A percentile compares a stretch with the other conserved stretches of the same genome.
phyloP scores from a whole-genome alignment of 2,113 vertebrate species.

The Rhadina sibilatrix region DNA sequence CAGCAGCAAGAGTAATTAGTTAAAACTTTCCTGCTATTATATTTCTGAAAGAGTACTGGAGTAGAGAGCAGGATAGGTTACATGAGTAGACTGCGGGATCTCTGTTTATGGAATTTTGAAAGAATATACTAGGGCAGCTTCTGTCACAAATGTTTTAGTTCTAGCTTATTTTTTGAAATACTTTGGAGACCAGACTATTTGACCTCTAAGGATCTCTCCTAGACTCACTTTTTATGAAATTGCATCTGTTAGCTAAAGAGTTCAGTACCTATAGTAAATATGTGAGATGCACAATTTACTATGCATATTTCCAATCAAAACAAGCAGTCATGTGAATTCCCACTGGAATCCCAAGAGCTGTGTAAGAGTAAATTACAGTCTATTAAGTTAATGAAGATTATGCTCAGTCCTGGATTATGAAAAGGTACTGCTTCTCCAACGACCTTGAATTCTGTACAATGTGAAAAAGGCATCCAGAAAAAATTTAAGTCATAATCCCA shows the following conservation, averaged over 20 bases:
- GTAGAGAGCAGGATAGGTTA: neutral
- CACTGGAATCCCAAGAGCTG: neutral
- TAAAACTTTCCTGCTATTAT: neutral
- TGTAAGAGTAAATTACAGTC: neutral
- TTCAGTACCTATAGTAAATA: neutral
- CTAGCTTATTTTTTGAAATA: neutral
- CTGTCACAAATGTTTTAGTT: neutral
- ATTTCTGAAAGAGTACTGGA: neutral
- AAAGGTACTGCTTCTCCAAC: neutral
- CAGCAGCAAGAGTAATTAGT: neutral
- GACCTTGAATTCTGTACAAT: neutral
- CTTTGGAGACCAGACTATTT: neutral
- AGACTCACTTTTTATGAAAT: neutral
- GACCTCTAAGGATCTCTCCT: neutral
- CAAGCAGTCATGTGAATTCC: neutral
- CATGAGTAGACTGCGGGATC: neutral
- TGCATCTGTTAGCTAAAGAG: neutral
- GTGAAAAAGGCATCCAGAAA: neutral
- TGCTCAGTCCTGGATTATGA: neutral
- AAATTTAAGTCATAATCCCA: neutral
- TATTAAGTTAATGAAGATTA: neutral
- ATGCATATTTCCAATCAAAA: neutral
- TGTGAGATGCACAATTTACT: neutral
- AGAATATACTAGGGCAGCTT: neutral
- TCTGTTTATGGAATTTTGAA: neutral